Evolutionary conservation across 2,113 vertebrate genomes (phyloP), one percentile per base, ranked within the genome.

Genomic region (Manacus vitellinus): DNA sequence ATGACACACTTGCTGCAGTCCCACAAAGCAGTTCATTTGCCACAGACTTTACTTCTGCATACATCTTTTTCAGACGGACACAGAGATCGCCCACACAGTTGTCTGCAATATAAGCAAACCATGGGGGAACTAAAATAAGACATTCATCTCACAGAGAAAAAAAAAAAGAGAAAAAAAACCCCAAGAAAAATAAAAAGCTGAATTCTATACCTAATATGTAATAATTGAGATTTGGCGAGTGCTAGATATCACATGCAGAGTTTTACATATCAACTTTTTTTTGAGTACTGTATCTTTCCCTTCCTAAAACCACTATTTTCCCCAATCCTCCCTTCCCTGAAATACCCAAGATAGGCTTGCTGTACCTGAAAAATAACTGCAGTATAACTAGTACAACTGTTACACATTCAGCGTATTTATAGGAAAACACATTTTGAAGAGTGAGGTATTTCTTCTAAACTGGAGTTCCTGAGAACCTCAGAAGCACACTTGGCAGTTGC

Each of bases 1-100:
- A 92, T 63, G 51, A 88, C 92, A 88, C 35, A 25, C 51, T 80
- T 77, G 47, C 72, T 74, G 68, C 73, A 94, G 55, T 33, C 63
- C 82, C 88, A 62, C 73, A 39, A 95, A 84, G 54, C 81, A 70
- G 41, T 85, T 93, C 28, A 28, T 72, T 73, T 8, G 6, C 59
- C 55, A 85, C 46, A 92, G 67, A 88, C 72, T 91, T 80, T 17
- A 67, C 51, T 79, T 74, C 75, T 67, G 63, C 47, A 83, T 54
- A 25, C 19, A 67, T 55, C 88, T 89, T 79, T 84, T 66, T 43
- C 91, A 92, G 87, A 79, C 21, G 13, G 83, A 68, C 27, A 80
- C 58, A 84, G 20, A 52, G 2, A 25, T 43, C 2, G 2, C 30
- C 88, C 74, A 88, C 54, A n/a, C 52, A 85, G 35, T 0, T 35